Evolutionary conservation across 2,113 vertebrate genomes (phyloP), one percentile per base, ranked within the genome.

Genomic region (Scalopus aquaticus): DNA sequence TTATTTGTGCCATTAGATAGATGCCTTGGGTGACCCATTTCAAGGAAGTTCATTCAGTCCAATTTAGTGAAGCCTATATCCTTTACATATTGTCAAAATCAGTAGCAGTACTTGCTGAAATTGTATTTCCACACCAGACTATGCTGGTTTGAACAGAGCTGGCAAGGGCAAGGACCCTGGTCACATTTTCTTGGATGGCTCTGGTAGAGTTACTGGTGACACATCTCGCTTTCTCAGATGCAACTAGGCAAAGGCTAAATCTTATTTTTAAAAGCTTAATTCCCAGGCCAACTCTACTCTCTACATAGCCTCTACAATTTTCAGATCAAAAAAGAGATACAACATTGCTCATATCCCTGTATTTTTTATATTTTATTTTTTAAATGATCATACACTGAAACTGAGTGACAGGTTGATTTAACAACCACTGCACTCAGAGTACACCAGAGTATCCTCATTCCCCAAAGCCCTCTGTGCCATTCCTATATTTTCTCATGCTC

Each of bases 281-380:
- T 39, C 30, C 58, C 2, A 85, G n/a, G 46, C 35, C 19, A 83
- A 35, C 20, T 77, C 32, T 95, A 24, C 3, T 83, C 46, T 79
- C 79, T 84, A 49, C 86, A 69, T 73, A 85, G 44, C 24, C 10
- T 62, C 60, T 56, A 56, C 20, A 80, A 6, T 49, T 85, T 94
- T 88, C 24, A 56, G 84, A 92, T 67, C 72, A 67, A 24, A 86
- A 26, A 26, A 42, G 22, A 67, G 65, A 80, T 88, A 19, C 79
- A 87, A 49, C 12, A 56, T 67, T 79, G 76, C 51, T 32, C 17
- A 76, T 42, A 60, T n/a, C 32, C 1, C 13, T 60, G 46, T 13
- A 69, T 64, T 87, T 30, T 67, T 67, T 74, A 44, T 62, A 32
- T 91, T 74, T 86, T 93, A 54, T 80, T 93, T 96, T 80, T 82